These are phyloP conservation scores for Philopotamus ludificatus DNA, from an alignment of 1,140 invertebrate species.

Conservation along the genomic window DNA sequence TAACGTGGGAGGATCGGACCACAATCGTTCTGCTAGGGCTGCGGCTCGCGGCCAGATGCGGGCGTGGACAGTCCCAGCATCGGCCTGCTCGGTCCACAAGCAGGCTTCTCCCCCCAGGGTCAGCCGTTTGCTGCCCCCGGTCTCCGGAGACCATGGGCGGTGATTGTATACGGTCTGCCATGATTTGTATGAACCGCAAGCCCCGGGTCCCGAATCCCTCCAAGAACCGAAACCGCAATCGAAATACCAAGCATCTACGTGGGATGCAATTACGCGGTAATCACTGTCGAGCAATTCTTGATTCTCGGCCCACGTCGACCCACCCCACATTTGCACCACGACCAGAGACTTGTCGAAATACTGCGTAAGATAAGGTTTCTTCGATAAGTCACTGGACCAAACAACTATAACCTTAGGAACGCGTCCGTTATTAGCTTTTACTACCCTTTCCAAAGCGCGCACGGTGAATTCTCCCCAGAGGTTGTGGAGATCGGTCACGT, in stretches of 20 bases:
- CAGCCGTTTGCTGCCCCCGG: slow-evolving; percentile 62
- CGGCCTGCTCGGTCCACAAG: slow-evolving; percentile 71
- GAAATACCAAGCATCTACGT: slow-evolving; percentile 83
- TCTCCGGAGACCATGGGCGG: slow-evolving; percentile 65
- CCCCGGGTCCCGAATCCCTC: slow-evolving; percentile 66
- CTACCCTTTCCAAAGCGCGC: slow-evolving; percentile 61
- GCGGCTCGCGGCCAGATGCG: slow-evolving; percentile 70
- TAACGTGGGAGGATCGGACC: slow-evolving; percentile 50
- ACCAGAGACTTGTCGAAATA: slow-evolving; percentile 54
- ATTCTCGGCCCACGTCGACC: slow-evolving; percentile 74
- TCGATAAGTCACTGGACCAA: slow-evolving; percentile 79
- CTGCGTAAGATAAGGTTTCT: slow-evolving; percentile 67
- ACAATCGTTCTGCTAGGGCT: slow-evolving; percentile 67
- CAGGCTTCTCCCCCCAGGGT: slow-evolving; percentile 72
- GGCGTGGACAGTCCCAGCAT: slow-evolving; percentile 61
- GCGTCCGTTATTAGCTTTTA: slow-evolving; percentile 65
- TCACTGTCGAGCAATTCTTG: slow-evolving; percentile 69
- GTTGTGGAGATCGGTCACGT: slow-evolving; percentile 71
- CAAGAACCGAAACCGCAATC: slow-evolving; percentile 82
- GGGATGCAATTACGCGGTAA: slow-evolving; percentile 76
- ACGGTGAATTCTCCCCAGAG: slow-evolving; percentile 76
- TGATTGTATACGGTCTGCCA: slow-evolving; percentile 85
- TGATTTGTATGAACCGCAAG: slow-evolving; percentile 76
- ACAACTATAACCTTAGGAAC: slow-evolving; percentile 65
- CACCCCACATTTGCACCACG: slow-evolving; percentile 74